Base-by-base conservation (phyloP, 2,888 invertebrate genomes). In the Silvanus unidentatus region DNA sequence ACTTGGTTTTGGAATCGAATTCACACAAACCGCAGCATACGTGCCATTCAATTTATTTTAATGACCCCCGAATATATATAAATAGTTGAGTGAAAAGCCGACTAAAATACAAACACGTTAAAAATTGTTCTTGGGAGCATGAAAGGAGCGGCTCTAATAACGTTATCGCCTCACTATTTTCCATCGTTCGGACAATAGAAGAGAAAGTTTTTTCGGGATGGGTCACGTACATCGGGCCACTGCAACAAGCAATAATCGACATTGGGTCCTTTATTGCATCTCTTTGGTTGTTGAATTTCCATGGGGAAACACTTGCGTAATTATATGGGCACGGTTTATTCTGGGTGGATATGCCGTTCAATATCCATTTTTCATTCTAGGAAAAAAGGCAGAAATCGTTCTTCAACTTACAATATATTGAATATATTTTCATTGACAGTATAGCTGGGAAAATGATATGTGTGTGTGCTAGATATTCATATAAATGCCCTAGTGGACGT, bases 21-120 rank as follows among this genome's bases (percentile, higher is more conserved):
- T 50, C 22, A 15, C 27, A 35, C 40, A 38, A 37, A 39, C 40
- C n/a, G n/a, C n/a, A n/a, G 40, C 46, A 46, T 38, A 42, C 39
- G 45, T 47, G 39, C 38, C 38, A 44, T 48, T 45, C 45, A 48
- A 46, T 48, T 51, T 46, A 46, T 46, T 47, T 41, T 39, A 36
- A 45, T 45, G 50, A 45, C 47, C n/a, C n/a, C n/a, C 43, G 45
- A 45, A 44, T 27, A 22, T 37, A 48, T 47, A 43, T 37, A 44
- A 44, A 39, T 36, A 36, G 44, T 27, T 11, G 16, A 14, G 16
- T 34, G 32, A 34, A 39, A 40, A 36, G 15, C 39, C 40, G 16
- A 47, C 9, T 27, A 44, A 28, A 44, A 16, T 16, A 22, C 39
- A 39, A 39, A 32, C 32, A 32, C 32, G n/a, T 32, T 32, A 32